Conservation (phyloP, 2,797 vertebrate genomes). For the Chloroceryle amazona region DNA sequence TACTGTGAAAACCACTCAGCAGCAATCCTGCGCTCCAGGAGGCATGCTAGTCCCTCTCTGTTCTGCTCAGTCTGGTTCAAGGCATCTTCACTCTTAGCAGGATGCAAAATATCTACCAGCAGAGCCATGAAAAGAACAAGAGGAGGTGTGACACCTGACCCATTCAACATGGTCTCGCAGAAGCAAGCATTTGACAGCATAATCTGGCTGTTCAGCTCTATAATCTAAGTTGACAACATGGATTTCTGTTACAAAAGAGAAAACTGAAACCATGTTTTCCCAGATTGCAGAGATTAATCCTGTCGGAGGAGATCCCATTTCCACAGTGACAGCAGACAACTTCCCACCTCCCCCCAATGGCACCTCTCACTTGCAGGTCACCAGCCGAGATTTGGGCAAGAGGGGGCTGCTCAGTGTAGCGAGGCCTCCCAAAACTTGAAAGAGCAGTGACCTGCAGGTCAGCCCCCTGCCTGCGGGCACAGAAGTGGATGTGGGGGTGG, state of each 20-base stretch:
- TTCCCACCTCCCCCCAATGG: fast-evolving
- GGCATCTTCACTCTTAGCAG: neutral
- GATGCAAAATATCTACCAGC: neutral
- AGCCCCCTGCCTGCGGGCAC: fast-evolving
- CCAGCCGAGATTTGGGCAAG: neutral
- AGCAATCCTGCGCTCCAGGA: neutral
- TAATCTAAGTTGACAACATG: neutral
- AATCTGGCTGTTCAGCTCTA: neutral
- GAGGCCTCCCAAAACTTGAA: neutral
- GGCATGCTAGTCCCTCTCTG: neutral
- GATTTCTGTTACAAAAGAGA: slow-evolving; percentile 16
- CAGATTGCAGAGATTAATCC: neutral
- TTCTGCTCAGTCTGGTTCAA: neutral
- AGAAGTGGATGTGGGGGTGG: fast-evolving
- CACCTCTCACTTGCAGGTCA: neutral
- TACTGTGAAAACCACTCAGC: neutral
- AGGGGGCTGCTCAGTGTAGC: fast-evolving
- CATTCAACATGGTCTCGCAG: neutral
- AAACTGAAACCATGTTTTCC: slow-evolving; percentile 35
- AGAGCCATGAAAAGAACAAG: neutral
- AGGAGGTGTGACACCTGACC: neutral
- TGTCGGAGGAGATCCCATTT: neutral
- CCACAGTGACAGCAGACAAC: neutral
- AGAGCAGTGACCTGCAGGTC: neutral
- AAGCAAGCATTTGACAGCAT: neutral